Conservation (phyloP, 2,888 invertebrate genomes). For the Keiferia lycopersicella region DNA sequence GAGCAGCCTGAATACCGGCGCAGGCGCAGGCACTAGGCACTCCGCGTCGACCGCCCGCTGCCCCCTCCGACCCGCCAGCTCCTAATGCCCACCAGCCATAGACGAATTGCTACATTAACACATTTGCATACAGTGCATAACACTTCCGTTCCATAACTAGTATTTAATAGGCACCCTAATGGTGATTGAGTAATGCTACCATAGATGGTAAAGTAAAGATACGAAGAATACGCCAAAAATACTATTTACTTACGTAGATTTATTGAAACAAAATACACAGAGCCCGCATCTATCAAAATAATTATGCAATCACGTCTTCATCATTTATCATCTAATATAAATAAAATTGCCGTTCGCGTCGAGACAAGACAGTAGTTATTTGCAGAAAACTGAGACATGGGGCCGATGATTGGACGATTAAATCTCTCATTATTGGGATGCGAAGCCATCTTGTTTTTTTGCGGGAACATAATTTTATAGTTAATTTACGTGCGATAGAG, state of each 20-base stretch:
- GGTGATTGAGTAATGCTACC: neutral
- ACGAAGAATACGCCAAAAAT: neutral
- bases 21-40: constrained; percentile 14
- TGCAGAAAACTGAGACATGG: constrained; percentile 45
- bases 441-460: constrained; percentile 51
- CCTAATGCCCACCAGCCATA: constrained; percentile 46
- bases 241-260: neutral
- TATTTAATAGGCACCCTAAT: neutral
- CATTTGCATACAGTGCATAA: constrained; percentile 28
- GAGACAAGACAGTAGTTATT: constrained; percentile 37
- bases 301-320: constrained; percentile 17
- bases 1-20: constrained; percentile 60
- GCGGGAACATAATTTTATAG: constrained; percentile 63
- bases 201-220: neutral
- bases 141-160: neutral
- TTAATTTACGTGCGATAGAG: constrained; percentile 73
- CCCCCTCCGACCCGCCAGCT: constrained; percentile 50
- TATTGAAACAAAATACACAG: neutral
- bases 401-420: constrained; percentile 54
- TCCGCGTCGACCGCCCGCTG: constrained; percentile 31
- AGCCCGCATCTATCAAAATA: constrained; percentile 12
- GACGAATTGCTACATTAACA: constrained; percentile 44
- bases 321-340: constrained; percentile 23
- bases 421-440: constrained; percentile 60
- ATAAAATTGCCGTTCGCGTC: constrained; percentile 16